These are phyloP conservation scores for Acleris emargana DNA, from an alignment of 2,888 invertebrate genomes.

Conservation along the genomic window DNA sequence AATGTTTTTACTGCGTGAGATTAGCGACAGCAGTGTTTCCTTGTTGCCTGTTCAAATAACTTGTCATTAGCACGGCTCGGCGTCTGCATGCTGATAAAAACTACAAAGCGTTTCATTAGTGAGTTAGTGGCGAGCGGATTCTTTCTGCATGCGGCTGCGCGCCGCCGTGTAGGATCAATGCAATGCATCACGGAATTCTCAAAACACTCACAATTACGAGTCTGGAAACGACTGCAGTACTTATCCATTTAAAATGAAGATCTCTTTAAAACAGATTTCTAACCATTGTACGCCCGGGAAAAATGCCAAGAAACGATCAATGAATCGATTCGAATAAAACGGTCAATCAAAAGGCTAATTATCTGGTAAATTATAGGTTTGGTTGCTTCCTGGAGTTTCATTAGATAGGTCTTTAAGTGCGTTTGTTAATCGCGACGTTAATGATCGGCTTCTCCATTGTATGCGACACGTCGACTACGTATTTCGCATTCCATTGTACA, in stretches of 20 bases:
- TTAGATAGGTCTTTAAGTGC: conserved; percentile 11
- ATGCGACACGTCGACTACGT: background rate
- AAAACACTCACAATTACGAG: background rate
- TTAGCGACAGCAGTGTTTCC: conserved; percentile 8
- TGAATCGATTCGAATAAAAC: conserved; percentile 21
- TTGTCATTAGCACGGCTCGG: conserved; percentile 21
- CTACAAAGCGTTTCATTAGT: conserved; percentile 8
- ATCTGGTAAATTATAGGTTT: conserved; percentile 22
- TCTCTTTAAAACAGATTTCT: conserved; percentile 17
- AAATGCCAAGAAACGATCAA: conserved; percentile 21
- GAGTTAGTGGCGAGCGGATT: conserved; percentile 4
- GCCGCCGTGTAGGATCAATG: background rate
- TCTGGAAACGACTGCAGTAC: background rate
- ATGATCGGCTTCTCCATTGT: conserved; percentile 11
- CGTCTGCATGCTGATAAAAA: conserved; percentile 15
- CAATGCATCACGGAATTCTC: background rate
- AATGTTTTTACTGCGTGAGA: background rate
- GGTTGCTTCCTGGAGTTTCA: conserved; percentile 4
- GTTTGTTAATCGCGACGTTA: conserved; percentile 9
- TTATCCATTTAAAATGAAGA: background rate
- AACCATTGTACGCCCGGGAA: conserved; percentile 19
- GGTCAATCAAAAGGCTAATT: conserved; percentile 22
- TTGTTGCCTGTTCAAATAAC: conserved; percentile 16
- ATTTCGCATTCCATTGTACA: conserved; percentile 11
- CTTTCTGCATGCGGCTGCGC: conserved; percentile 12